phyloP scores from a whole-genome alignment of 2,888 invertebrate species.

The Troglohyphantes excavatus region DNA sequence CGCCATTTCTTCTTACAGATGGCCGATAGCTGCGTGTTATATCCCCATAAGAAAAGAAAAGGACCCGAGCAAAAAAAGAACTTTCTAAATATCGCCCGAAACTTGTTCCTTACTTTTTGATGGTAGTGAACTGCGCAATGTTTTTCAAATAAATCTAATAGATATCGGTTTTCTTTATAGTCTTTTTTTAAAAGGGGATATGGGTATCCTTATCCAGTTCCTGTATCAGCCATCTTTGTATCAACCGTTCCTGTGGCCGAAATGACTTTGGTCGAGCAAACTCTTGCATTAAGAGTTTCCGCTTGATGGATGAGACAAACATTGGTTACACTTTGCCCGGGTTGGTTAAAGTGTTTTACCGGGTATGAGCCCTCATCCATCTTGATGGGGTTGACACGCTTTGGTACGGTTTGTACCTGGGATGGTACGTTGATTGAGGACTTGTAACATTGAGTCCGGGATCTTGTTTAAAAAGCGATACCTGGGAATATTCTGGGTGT shows the following conservation, averaged over 20 bases:
- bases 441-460: background rate
- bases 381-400: background rate
- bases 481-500: too few relatives aligned
- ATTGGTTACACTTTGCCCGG: conserved; percentile 33
- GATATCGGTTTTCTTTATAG: background rate
- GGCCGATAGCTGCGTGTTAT: background rate
- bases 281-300: conserved; percentile 26
- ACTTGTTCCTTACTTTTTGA: conserved; percentile 27
- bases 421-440: background rate
- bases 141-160: conserved; percentile 59
- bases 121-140: conserved; percentile 15
- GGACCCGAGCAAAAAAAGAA: background rate
- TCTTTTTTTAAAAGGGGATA: too few relatives aligned
- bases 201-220: background rate
- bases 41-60: conserved; percentile 4
- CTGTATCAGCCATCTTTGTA: background rate
- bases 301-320: conserved; percentile 51
- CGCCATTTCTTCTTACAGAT: background rate
- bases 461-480: background rate
- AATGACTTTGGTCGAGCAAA: conserved; percentile 22
- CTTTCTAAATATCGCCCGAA: conserved; percentile 22
- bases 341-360: conserved; percentile 47
- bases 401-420: background rate
- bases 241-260: too few relatives aligned
- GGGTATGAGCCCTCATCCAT: conserved; percentile 24